Percentiles rank a stretch among this genome's conserved stretches.
These are phyloP conservation scores for Anniella stebbinsi DNA, from an alignment of 2,797 vertebrate genomes.

Conservation along the genomic window DNA sequence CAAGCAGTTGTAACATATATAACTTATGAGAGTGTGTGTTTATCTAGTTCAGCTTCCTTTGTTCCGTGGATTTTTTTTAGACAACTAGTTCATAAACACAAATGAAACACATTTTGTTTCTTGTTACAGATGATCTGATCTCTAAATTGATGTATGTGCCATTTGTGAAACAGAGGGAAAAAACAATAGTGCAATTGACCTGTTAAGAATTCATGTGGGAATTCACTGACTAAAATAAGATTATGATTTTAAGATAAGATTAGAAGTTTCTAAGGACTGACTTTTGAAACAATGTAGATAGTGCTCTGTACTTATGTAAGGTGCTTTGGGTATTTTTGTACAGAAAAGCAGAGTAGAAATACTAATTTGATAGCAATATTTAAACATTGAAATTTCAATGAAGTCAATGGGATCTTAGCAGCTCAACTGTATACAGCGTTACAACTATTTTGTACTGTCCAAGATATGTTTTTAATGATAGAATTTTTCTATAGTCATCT, in stretches of 20 bases:
- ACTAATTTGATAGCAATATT: neutral
- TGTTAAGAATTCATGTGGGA: slow-evolving; percentile 60
- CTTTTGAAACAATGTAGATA: slow-evolving; percentile 43
- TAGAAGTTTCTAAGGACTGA: slow-evolving; percentile 49
- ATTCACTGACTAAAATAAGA: slow-evolving; percentile 63
- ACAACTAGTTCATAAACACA: slow-evolving; percentile 57
- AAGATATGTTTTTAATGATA: neutral
- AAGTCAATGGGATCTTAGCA: slow-evolving; percentile 38
- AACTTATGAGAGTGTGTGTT: neutral
- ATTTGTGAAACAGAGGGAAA: neutral
- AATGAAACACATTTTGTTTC: slow-evolving; percentile 41
- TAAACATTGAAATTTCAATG: neutral
- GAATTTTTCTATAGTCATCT: neutral
- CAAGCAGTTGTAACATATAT: too few species aligned
- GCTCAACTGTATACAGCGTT: slow-evolving; percentile 21
- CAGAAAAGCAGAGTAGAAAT: neutral
- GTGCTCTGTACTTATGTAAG: slow-evolving; percentile 32
- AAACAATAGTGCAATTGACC: slow-evolving; percentile 62
- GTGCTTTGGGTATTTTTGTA: neutral
- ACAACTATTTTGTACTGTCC: neutral
- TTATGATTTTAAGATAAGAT: slow-evolving; percentile 65
- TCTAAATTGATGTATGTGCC: slow-evolving; percentile 62
- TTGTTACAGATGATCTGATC: slow-evolving; percentile 65
- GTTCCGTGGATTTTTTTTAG: neutral
- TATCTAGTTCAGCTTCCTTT: neutral